Percentiles rank a stretch among this genome's conserved stretches.
These are phyloP conservation scores for Oreortyx pictus DNA, from an alignment of 2,797 vertebrate genomes.

Conservation along the genomic window DNA sequence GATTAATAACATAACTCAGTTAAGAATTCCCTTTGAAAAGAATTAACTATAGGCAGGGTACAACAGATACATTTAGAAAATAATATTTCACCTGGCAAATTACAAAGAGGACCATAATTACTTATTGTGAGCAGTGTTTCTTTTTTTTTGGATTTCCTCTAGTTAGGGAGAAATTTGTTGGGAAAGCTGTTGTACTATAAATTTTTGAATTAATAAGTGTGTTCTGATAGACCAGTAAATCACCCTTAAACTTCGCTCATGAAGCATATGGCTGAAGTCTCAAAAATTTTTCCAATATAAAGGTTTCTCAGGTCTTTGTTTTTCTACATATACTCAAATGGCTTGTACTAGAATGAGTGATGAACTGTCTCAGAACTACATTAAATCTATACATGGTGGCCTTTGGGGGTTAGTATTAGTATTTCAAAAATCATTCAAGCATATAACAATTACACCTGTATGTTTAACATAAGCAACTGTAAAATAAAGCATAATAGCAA, in stretches of 20 bases:
- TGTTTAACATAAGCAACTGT: background rate
- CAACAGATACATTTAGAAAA: conserved; percentile 50
- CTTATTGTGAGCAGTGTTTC: background rate
- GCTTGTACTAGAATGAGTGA: background rate
- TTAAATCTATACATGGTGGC: accelerated
- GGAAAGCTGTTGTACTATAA: conserved; percentile 10
- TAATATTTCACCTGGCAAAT: conserved; percentile 56
- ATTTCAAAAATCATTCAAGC: background rate
- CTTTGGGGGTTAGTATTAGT: background rate
- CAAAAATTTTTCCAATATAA: background rate
- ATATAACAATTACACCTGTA: background rate
- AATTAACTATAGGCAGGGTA: conserved; percentile 47
- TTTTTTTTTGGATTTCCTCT: conserved; percentile 10
- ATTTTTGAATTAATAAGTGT: conserved; percentile 27
- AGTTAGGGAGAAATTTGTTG: conserved; percentile 10
- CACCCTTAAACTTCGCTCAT: background rate
- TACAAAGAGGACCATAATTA: conserved; percentile 60
- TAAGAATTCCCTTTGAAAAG: conserved; percentile 52
- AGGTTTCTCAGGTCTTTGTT: background rate
- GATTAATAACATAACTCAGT: conserved; percentile 46
- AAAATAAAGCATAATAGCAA: background rate
- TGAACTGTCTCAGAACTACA: background rate
- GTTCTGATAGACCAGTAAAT: conserved; percentile 25
- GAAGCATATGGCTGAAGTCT: background rate
- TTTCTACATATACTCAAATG: background rate